phyloP scores from a whole-genome alignment of 2,888 invertebrate species.

The Yponomeuta sedellus region DNA sequence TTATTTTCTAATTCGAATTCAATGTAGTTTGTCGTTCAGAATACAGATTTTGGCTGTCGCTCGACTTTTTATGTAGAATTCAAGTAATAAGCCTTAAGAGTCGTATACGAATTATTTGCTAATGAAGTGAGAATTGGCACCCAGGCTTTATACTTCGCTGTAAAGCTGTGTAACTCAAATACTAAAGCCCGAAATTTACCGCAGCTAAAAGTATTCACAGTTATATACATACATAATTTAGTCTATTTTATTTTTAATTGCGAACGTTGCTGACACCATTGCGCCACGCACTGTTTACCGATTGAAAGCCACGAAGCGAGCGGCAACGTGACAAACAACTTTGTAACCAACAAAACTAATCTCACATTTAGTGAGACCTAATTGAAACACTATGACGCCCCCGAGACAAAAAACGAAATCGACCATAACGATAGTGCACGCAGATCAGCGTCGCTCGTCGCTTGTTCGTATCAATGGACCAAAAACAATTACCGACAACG shows the following conservation, averaged over 20 bases:
- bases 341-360: neutral
- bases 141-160: neutral
- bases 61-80: no score
- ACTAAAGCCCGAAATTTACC: neutral
- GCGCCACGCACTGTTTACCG: slow-evolving; percentile 7
- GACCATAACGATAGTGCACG: slow-evolving; percentile 11
- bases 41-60: no score
- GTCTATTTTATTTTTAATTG: neutral
- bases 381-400: neutral
- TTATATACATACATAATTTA: slow-evolving; percentile 1
- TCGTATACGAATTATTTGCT: no score
- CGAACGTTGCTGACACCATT: neutral
- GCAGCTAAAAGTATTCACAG: neutral
- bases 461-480: slow-evolving; percentile 9
- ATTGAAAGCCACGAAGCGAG: neutral
- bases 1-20: no score
- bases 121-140: no score
- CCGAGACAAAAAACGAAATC: neutral
- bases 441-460: neutral
- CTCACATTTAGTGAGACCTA: slow-evolving; percentile 7
- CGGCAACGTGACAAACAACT: slow-evolving; percentile 7
- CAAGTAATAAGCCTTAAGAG: no score
- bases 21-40: no score
- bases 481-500: slow-evolving; percentile 13
- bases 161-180: neutral